phyloP scores from a whole-genome alignment of 2,888 invertebrate species.

The Drosophila greeni region DNA sequence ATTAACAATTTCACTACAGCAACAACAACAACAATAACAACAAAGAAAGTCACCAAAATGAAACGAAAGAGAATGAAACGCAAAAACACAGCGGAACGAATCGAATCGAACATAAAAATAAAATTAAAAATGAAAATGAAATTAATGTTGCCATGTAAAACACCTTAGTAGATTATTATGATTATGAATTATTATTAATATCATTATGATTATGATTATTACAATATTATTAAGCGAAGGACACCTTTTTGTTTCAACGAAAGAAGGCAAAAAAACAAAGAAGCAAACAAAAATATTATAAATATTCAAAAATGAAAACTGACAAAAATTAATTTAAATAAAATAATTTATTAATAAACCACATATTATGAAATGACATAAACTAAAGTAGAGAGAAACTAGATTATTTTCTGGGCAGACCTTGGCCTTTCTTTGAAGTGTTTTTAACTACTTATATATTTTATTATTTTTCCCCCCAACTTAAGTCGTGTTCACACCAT shows the following conservation, averaged over 20 bases:
- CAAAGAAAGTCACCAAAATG: slow-evolving; percentile 21
- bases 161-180: slow-evolving; percentile 67
- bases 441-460: background rate
- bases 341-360: slow-evolving; percentile 73
- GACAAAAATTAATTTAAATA: slow-evolving; percentile 72
- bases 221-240: slow-evolving; percentile 59
- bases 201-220: slow-evolving; percentile 37
- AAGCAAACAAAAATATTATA: slow-evolving; percentile 65
- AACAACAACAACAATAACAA: slow-evolving; percentile 4
- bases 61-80: slow-evolving; percentile 8
- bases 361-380: slow-evolving; percentile 73
- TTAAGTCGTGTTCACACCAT: background rate
- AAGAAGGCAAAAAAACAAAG: slow-evolving; percentile 29
- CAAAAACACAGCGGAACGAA: slow-evolving; percentile 7
- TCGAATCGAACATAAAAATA: slow-evolving; percentile 11
- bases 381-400: slow-evolving; percentile 27
- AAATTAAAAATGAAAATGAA: slow-evolving; percentile 23
- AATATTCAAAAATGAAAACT: slow-evolving; percentile 65
- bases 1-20: background rate
- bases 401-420: no score
- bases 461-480: background rate
- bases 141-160: slow-evolving; percentile 70
- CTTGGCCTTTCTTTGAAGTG: background rate
- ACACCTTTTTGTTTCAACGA: slow-evolving; percentile 60
- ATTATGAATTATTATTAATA: slow-evolving; percentile 43